Conservation (phyloP, 2,888 invertebrate genomes). For the Junonia oenone region DNA sequence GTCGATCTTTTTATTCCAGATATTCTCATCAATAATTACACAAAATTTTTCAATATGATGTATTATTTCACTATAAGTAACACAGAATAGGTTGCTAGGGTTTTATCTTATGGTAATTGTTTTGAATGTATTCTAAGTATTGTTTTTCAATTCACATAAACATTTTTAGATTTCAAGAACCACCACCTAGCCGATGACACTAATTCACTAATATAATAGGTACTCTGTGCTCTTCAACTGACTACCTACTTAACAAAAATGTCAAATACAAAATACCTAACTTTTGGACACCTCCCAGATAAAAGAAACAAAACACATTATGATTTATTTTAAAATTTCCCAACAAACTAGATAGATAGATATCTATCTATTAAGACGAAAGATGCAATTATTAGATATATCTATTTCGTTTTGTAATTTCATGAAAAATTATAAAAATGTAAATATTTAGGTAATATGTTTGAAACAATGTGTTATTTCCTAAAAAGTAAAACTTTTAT, state of each 20-base stretch:
- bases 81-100: neutral
- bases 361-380: too few relatives aligned
- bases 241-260: conserved; percentile 12
- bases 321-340: neutral
- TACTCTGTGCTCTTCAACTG: conserved; percentile 15
- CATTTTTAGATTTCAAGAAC: conserved; percentile 24
- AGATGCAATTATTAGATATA: too few relatives aligned
- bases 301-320: neutral
- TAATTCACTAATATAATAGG: conserved; percentile 14
- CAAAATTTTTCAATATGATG: conserved; percentile 13
- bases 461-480: too few relatives aligned
- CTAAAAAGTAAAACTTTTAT: too few relatives aligned
- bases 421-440: too few relatives aligned
- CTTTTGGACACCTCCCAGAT: conserved; percentile 10
- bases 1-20: conserved; percentile 16
- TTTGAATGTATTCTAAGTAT: neutral
- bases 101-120: neutral
- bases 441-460: too few relatives aligned
- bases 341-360: neutral
- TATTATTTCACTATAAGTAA: neutral
- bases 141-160: conserved; percentile 15
- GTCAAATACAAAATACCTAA: conserved; percentile 11
- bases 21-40: conserved; percentile 27
- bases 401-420: too few relatives aligned
- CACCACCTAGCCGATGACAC: conserved; percentile 26